Evolutionary conservation across 2,888 invertebrate species (phyloP).

Genomic region (Drosophila phalerata): DNA sequence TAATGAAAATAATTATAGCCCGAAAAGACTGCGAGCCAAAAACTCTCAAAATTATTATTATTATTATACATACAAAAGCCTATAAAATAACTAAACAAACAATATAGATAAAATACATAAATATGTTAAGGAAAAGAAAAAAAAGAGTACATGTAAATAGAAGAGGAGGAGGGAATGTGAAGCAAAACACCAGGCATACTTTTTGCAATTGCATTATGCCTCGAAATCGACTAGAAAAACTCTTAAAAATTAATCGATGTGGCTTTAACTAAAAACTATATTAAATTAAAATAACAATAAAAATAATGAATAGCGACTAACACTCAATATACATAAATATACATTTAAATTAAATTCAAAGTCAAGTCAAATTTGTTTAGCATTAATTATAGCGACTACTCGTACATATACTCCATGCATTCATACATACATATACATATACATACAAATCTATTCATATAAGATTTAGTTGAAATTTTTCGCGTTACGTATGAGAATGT

Average conservation of each 20-base stretch:
- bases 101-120: conserved; percentile 26
- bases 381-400: conserved; percentile 57
- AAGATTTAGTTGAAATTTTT: conserved; percentile 76
- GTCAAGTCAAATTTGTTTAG: conserved; percentile 74
- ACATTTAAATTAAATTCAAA: conserved; percentile 25
- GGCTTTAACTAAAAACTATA: conserved; percentile 74
- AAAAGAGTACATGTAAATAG: conserved; percentile 35
- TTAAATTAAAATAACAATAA: conserved; percentile 13
- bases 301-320: conserved; percentile 18
- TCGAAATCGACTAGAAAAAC: conserved; percentile 45
- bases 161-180: background rate
- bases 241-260: conserved; percentile 74
- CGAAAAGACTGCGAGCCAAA: conserved; percentile 82
- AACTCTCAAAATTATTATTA: conserved; percentile 77
- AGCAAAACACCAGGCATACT: conserved; percentile 63
- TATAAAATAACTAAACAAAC: conserved; percentile 20
- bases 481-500: conserved; percentile 67
- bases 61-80: conserved; percentile 47
- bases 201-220: conserved; percentile 54
- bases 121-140: conserved; percentile 1
- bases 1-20: conserved; percentile 62
- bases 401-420: conserved; percentile 39
- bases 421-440: conserved; percentile 28
- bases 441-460: conserved; percentile 51
- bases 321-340: conserved; percentile 30